These are phyloP conservation scores for Cariama cristata DNA, from an alignment of 2,113 vertebrate genomes.

Conservation along the genomic window DNA sequence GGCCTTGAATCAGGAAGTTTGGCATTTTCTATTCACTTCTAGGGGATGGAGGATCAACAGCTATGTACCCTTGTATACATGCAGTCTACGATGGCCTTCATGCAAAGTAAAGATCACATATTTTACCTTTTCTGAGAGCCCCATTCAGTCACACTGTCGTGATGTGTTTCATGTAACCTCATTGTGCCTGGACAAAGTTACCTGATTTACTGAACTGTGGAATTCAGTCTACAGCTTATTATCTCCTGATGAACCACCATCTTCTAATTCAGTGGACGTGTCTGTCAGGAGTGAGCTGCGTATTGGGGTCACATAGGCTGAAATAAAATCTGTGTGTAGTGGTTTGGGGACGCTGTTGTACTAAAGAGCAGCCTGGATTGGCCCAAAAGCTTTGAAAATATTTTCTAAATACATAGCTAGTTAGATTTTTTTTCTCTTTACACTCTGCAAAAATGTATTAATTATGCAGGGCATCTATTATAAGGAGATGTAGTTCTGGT, in stretches of 20 bases:
- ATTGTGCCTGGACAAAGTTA: not conserved
- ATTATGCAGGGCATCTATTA: not conserved
- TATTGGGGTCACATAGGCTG: not conserved
- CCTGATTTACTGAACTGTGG: not conserved
- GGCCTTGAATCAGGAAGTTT: not conserved
- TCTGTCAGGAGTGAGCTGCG: not conserved
- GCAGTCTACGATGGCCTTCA: not conserved
- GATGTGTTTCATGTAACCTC: not conserved
- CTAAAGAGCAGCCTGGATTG: not conserved
- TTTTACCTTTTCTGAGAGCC: not conserved
- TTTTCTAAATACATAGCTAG: not conserved
- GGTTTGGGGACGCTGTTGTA: not conserved
- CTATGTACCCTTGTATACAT: not conserved
- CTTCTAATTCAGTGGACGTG: not conserved
- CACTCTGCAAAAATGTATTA: not conserved
- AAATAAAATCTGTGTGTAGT: not conserved
- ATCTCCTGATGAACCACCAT: not conserved
- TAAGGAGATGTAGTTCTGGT: not conserved
- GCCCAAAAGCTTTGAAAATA: not conserved
- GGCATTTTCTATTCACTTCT: not conserved
- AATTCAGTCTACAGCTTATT: not conserved
- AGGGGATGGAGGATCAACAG: not conserved
- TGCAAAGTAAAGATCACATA: not conserved
- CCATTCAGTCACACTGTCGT: not conserved
- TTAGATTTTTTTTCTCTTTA: not conserved